Evolutionary conservation across 2,113 vertebrate species (phyloP), one percentile per base, ranked within the genome.

Genomic region (Ochotona princeps): DNA sequence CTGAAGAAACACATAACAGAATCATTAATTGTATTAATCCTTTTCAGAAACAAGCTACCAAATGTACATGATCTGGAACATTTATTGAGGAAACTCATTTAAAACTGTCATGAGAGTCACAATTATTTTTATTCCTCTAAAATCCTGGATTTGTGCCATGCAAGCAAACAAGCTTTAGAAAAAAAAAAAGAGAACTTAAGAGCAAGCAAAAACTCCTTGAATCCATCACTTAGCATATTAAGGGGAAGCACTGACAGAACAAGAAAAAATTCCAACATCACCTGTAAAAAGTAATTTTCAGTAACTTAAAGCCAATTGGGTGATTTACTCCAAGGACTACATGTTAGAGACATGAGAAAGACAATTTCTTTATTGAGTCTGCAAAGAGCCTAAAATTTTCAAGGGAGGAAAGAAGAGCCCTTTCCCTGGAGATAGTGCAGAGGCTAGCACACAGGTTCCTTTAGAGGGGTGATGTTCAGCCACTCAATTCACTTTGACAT

Each of bases 51-150:
- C 25, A 94, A 78, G 51, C 65, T 88, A 70, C 74, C 32, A 67
- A 93, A 78, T 76, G 30, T 65, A 86, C n/a, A 79, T 51, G n/a
- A 74, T 80, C 87, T 74, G 47, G 51, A 90, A 90, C 20, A 95
- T 85, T 90, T 96, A 63, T 85, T 86, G 61, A 93, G 35, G 72
- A 90, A 95, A 85, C 75, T 92, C 83, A 92, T 90, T 96, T 95
- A 25, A 95, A 84, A 26, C 74, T 83, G 86, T 82, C 75, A 92
- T 30, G 73, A 95, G 60, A 89, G 54, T 83, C 60, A 80, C 75
- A 83, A 81, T 60, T 87, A 76, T 35, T 54, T 30, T 87, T 89
- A 87, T 94, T 94, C 17, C 2, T 67, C 83, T 87, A n/a, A 87
- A 91, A 94, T 76, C 86, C 44, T 85, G 70, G 95, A 89, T 90